A percentile compares a stretch with the other conserved stretches of the same genome.
phyloP scores from a whole-genome alignment of 1,140 invertebrate genomes.

The Calycopis cecrops region DNA sequence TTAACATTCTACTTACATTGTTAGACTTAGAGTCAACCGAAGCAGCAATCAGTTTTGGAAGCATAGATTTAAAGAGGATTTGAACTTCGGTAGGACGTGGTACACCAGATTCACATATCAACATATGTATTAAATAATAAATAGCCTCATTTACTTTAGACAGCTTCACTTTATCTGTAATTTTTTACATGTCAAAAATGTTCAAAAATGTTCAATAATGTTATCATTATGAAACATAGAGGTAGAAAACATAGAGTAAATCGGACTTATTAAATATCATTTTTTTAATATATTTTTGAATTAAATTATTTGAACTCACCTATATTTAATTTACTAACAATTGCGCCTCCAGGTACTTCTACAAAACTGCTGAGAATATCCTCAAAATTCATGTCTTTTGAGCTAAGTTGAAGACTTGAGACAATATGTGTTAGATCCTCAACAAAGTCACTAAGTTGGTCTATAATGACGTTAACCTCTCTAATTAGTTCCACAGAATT shows the following conservation, averaged over 20 bases:
- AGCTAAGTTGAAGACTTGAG: conserved; percentile 40
- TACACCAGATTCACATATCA: conserved; percentile 40
- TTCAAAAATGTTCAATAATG: not conserved
- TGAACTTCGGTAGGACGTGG: conserved; percentile 41
- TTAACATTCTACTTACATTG: conserved; percentile 42
- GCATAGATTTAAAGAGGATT: conserved; percentile 52
- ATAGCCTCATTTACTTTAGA: conserved; percentile 39
- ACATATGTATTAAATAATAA: conserved; percentile 54
- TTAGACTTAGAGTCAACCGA: conserved; percentile 42
- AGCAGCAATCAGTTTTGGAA: conserved; percentile 52
- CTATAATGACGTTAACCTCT: conserved; percentile 53
- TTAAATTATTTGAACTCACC: conserved; percentile 32
- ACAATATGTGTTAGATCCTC: conserved; percentile 42
- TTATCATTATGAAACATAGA: no score
- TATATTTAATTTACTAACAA: conserved; percentile 54
- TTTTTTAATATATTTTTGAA: no score
- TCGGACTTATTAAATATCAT: no score
- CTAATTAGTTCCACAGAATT: conserved; percentile 40
- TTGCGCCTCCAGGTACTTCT: conserved; percentile 50
- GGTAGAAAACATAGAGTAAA: no score
- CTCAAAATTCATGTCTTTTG: conserved; percentile 63
- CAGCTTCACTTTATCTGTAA: conserved; percentile 53
- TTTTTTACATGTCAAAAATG: not conserved
- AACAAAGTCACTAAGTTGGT: conserved; percentile 43
- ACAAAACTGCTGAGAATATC: conserved; percentile 58